Percentiles rank a stretch among this genome's conserved stretches.
Evolutionary conservation across 2,797 vertebrate genomes (phyloP).

Genomic region (Lutjanus argentimaculatus): DNA sequence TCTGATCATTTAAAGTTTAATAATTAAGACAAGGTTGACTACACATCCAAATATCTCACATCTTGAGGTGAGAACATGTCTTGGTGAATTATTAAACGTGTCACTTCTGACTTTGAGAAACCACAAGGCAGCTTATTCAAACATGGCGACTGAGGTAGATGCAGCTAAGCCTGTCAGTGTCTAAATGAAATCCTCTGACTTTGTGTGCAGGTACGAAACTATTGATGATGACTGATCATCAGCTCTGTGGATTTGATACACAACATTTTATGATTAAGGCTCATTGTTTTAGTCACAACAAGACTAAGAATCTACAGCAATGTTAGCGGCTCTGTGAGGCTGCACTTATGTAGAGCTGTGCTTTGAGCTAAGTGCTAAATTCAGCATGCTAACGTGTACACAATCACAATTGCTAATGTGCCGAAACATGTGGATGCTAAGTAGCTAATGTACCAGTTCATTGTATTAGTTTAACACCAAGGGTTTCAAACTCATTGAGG

Average conservation of each 20-base stretch:
- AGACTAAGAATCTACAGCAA: background rate
- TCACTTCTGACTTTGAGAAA: too few relatives aligned
- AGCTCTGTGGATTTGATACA: background rate
- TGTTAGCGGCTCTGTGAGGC: too few relatives aligned
- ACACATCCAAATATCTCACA: background rate
- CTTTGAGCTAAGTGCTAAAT: too few relatives aligned
- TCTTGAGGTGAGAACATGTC: background rate
- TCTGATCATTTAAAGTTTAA: background rate
- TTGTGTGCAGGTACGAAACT: background rate
- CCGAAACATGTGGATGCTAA: background rate
- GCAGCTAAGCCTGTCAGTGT: background rate
- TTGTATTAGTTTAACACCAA: background rate
- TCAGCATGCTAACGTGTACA: too few relatives aligned
- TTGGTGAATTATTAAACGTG: background rate
- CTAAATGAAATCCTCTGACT: background rate
- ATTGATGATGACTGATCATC: background rate
- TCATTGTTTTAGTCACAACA: background rate
- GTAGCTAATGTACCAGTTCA: background rate
- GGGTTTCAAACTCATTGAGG: too few relatives aligned
- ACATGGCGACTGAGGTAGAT: too few relatives aligned
- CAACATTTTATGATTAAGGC: background rate
- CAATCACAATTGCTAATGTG: background rate
- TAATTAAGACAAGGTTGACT: background rate
- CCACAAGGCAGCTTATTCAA: too few relatives aligned
- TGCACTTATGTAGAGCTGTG: too few relatives aligned